Percentiles rank a stretch among this genome's conserved stretches.
phyloP scores from a whole-genome alignment of 2,888 invertebrate genomes.

The Electrophaes corylata region DNA sequence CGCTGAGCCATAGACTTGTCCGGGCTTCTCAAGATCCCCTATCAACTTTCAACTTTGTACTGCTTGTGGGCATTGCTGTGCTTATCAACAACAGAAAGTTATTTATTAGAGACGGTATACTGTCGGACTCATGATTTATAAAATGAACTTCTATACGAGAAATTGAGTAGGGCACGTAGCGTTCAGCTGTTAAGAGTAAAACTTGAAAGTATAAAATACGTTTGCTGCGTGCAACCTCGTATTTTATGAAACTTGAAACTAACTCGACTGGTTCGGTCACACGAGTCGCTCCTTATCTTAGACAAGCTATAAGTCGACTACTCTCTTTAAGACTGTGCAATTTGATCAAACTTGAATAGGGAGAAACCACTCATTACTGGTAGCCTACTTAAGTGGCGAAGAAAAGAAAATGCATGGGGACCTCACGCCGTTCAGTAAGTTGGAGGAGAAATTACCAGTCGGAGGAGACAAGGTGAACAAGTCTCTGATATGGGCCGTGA shows the following conservation, averaged over 20 bases:
- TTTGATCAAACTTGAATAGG: conserved; percentile 65
- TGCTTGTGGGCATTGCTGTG: conserved; percentile 59
- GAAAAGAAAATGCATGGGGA: conserved; percentile 77
- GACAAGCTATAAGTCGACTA: conserved; percentile 55
- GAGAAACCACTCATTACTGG: conserved; percentile 72
- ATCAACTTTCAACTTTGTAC: conserved; percentile 78
- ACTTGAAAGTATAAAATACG: conserved; percentile 51
- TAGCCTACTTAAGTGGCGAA: conserved; percentile 72
- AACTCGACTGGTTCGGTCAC: conserved; percentile 49
- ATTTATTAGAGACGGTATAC: conserved; percentile 60
- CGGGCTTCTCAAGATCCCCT: conserved; percentile 68
- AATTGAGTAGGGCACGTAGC: conserved; percentile 36
- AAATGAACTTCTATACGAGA: conserved; percentile 41
- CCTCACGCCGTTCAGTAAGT: conserved; percentile 58
- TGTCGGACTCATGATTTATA: conserved; percentile 58
- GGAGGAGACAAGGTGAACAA: conserved; percentile 68
- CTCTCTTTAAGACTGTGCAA: conserved; percentile 59
- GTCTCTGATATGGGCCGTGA: conserved; percentile 68
- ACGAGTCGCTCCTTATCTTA: conserved; percentile 36
- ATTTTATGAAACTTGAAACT: conserved; percentile 53
- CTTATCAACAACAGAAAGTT: conserved; percentile 63
- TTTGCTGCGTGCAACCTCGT: conserved; percentile 43
- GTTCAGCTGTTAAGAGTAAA: conserved; percentile 20
- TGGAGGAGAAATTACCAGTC: conserved; percentile 71
- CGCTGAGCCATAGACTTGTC: conserved; percentile 62